These are phyloP conservation scores for Synanthedon tipuliformis DNA, from an alignment of 2,888 invertebrate species.

Conservation along the genomic window DNA sequence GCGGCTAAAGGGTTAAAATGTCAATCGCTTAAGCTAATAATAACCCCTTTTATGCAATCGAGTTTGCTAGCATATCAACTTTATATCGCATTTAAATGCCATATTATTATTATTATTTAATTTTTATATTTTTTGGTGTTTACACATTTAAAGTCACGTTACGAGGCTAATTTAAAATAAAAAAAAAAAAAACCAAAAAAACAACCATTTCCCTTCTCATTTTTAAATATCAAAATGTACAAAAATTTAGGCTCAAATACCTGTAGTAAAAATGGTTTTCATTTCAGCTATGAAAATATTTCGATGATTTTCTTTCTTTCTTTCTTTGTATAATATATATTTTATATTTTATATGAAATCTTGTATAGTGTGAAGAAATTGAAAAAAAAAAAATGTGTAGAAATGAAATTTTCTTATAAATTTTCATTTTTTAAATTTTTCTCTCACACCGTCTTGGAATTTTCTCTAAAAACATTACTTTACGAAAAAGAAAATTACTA, in stretches of 20 bases:
- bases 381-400: too few species aligned
- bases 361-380: too few species aligned
- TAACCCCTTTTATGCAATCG: too few species aligned
- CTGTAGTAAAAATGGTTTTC: conserved; percentile 11
- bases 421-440: too few species aligned
- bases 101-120: background rate
- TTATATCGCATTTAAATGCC: background rate
- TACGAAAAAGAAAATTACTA: too few species aligned
- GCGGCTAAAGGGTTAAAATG: too few species aligned
- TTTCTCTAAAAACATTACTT: too few species aligned
- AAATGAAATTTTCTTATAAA: too few species aligned
- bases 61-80: too few species aligned
- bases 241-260: conserved; percentile 27
- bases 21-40: too few species aligned
- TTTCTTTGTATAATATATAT: background rate
- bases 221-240: conserved; percentile 11
- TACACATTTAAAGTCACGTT: background rate
- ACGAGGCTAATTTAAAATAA: background rate
- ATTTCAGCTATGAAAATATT: background rate
- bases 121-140: background rate
- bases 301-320: background rate
- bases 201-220: background rate
- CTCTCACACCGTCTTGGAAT: too few species aligned
- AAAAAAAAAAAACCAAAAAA: background rate
- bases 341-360: too few species aligned